Evolutionary conservation across 2,113 vertebrate species (phyloP).

Genomic region (Verasper variegatus): DNA sequence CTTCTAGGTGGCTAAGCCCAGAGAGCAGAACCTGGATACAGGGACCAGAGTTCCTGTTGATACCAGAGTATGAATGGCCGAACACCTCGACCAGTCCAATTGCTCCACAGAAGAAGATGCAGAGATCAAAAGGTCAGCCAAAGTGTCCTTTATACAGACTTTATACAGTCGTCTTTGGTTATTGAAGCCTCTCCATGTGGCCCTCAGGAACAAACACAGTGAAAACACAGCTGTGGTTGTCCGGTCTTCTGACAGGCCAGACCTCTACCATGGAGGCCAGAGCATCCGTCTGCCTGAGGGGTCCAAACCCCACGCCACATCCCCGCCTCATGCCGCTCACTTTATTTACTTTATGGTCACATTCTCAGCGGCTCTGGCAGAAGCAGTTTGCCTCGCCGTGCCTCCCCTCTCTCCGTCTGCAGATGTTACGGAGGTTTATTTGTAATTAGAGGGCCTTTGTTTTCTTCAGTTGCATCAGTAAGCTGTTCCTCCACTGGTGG

Average conservation of each 20-base stretch:
- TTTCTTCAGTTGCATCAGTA: constrained; percentile 72
- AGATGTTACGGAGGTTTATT: constrained; percentile 73
- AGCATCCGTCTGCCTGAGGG: constrained; percentile 60
- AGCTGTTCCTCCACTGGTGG: constrained; percentile 48
- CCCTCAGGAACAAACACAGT: constrained; percentile 69
- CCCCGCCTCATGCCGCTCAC: constrained; percentile 56
- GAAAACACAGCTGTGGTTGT: constrained; percentile 82
- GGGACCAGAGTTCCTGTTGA: no score
- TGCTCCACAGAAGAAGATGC: not conserved
- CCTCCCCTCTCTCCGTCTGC: constrained; percentile 39
- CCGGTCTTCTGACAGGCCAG: constrained; percentile 36
- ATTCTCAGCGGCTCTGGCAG: constrained; percentile 54
- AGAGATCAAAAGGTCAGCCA: not conserved
- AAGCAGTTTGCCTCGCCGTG: constrained; percentile 53
- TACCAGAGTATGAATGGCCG: not conserved
- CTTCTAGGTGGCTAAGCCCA: no score
- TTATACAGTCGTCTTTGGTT: constrained; percentile 10
- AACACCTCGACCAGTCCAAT: not conserved
- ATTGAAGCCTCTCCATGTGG: constrained; percentile 60
- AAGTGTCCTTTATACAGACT: constrained; percentile 9
- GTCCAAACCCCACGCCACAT: constrained; percentile 49
- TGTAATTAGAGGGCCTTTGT: constrained; percentile 67
- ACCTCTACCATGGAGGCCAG: constrained; percentile 52
- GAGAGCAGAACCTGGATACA: not conserved
- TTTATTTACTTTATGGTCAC: constrained; percentile 71